phyloP scores from a whole-genome alignment of 2,113 vertebrate species.

The Chaetorhynchus papuensis region DNA sequence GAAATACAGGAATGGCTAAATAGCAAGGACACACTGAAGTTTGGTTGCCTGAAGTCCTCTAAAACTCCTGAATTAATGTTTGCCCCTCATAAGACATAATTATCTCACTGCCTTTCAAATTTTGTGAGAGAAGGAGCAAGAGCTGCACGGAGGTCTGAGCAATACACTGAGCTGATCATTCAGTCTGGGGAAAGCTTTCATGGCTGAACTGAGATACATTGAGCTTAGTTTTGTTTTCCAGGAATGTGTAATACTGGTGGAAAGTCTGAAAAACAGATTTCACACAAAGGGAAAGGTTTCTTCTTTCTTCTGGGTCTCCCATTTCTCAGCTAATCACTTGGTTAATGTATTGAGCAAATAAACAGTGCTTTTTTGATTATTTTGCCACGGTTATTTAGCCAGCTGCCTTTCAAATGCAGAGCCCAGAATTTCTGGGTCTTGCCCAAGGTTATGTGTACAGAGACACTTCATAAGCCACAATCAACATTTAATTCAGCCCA shows the following conservation, averaged over 20 bases:
- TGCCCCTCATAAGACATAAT: background rate
- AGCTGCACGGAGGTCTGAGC: background rate
- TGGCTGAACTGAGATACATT: background rate
- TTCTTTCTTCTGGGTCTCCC: background rate
- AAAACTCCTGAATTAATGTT: background rate
- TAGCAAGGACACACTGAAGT: background rate
- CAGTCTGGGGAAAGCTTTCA: background rate
- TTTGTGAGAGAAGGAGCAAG: background rate
- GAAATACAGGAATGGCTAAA: background rate
- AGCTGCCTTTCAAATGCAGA: constrained; percentile 18
- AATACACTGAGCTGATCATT: background rate
- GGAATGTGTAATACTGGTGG: background rate
- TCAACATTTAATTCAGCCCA: constrained; percentile 33
- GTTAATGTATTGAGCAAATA: constrained; percentile 30
- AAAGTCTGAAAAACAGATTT: background rate
- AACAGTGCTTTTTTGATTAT: constrained; percentile 11
- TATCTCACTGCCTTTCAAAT: background rate
- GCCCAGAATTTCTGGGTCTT: constrained; percentile 29
- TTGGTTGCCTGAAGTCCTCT: background rate
- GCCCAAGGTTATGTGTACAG: constrained; percentile 40
- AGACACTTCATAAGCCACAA: constrained; percentile 30
- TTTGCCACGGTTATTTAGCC: background rate
- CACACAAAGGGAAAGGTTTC: background rate
- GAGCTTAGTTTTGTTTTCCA: background rate
- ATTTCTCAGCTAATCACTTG: background rate